phyloP scores from a whole-genome alignment of 2,797 vertebrate species.

The Cossypha niveicapilla region DNA sequence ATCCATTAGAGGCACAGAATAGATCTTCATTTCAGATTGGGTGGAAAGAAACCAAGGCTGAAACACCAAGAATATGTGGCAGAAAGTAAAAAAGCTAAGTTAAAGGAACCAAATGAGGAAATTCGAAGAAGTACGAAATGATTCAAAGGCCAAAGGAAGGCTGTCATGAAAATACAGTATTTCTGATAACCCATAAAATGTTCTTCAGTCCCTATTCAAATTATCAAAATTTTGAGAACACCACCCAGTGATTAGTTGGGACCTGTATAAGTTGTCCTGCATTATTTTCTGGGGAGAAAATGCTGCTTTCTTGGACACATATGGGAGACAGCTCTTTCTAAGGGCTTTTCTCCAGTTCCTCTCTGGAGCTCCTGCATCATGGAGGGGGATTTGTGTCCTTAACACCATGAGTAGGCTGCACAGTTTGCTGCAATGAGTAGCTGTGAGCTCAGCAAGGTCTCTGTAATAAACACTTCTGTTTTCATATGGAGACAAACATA shows the following conservation, averaged over 20 bases:
- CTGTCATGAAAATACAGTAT: neutral
- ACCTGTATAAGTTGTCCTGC: neutral
- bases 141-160: neutral
- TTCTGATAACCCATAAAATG: neutral
- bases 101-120: neutral
- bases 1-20: conserved; percentile 47
- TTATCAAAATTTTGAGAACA: neutral
- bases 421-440: neutral
- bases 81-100: neutral
- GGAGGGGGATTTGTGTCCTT: neutral
- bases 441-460: neutral
- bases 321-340: neutral
- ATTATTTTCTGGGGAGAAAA: neutral
- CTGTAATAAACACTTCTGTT: neutral
- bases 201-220: neutral
- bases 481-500: neutral
- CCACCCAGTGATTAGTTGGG: neutral
- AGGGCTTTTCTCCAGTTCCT: neutral
- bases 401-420: neutral
- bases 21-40: conserved; percentile 35
- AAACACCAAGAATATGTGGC: neutral
- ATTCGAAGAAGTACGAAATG: neutral
- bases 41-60: neutral
- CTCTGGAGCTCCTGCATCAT: neutral
- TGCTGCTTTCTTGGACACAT: neutral